Evolutionary conservation across 2,113 vertebrate species (phyloP), one percentile per base, ranked within the genome.

Genomic region (Cololabis saira): DNA sequence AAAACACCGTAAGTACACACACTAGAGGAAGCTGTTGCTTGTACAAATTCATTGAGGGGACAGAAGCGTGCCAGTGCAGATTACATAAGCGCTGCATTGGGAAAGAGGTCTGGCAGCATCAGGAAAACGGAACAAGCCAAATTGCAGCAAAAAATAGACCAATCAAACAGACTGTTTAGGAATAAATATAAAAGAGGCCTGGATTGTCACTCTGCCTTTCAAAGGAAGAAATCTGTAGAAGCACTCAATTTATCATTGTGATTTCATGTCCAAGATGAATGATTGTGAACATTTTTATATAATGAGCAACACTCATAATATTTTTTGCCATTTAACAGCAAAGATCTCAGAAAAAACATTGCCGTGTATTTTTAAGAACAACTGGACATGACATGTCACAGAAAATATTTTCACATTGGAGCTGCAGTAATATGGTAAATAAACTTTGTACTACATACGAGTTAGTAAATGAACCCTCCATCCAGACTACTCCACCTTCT

Each of bases 41-140:
- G 81, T 88, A 64, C 53, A 52, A 45, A 61, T 69, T 86, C 60
- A 80, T 78, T 81, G 33, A 65, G 51, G 71, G 72, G 79, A 80
- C 27, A 80, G 84, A 86, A 74, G 85, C 84, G 73, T 83, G 82
- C 63, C 63, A 55, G 58, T 81, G 74, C 40, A 61, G 69, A 78
- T 91, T 90, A 88, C 81, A 79, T 91, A 91, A 90, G 82, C 48
- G 70, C 71, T 73, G 64, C 73, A 73, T 37, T 74, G 66, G 41
- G 78, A 71, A 27, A 58, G 70, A 62, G 61, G 71, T 66, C 61
- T 66, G 69, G 62, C 27, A 54, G 45, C 71, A 41, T 72, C 43
- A 52, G 48, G 74, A 76, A 58, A 42, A 40, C 42, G 15, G 72
- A 59, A 64, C 1, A 18, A 61, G 41, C 41, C 16, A 54, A 65